Base-by-base conservation (phyloP, 2,797 vertebrate genomes). In the Premnoplex brunnescens region DNA sequence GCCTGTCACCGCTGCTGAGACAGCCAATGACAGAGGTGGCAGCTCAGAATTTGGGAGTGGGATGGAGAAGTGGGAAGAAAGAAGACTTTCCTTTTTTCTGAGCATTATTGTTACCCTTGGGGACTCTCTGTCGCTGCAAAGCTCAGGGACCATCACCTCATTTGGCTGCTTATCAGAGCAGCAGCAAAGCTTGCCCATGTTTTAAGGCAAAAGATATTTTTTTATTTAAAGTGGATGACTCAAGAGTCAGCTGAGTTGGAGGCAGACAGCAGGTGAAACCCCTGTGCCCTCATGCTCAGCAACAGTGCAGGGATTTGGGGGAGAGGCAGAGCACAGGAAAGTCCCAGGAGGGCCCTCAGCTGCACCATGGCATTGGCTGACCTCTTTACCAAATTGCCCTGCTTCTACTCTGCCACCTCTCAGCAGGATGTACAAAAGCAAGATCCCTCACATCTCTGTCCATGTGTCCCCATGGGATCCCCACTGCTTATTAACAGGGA, bases 301-400 rank as follows among this genome's bases (percentile, higher is more conserved):
- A 76, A 21, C 21, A 69, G n/a, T 28, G 32, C 44, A 67, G 36
- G n/a, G 39, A 71, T 74, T 16, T 80, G 39, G 8, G 13, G 17
- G 6, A 81, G 32, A 95, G 32, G 24, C 66, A 89, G 48, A 81
- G 28, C 71, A 79, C 39, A 43, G 37, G 1, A 10, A 68, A 66
- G 37, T 27, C 30, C 36, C 54, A 14, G 14, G 41, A 39, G 26
- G 21, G 4, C 41, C 72, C 41, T 39, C 43, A 77, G 44, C 20
- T 7, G 4, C 72, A 91, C 18, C 44, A 63, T 0, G 2, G 67
- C 1, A 0, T 12, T 24, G 23, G 30, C 14, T 2, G 4, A 24
- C 9, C 52, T 62, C 44, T 79, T 24, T 28, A 63, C 14, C 48
- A 44, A 83, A 30, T 0, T 21, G 12, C 27, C 37, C 55, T 43